These are phyloP conservation scores for Fratercula arctica DNA, from an alignment of 2,797 vertebrate genomes.

Conservation along the genomic window DNA sequence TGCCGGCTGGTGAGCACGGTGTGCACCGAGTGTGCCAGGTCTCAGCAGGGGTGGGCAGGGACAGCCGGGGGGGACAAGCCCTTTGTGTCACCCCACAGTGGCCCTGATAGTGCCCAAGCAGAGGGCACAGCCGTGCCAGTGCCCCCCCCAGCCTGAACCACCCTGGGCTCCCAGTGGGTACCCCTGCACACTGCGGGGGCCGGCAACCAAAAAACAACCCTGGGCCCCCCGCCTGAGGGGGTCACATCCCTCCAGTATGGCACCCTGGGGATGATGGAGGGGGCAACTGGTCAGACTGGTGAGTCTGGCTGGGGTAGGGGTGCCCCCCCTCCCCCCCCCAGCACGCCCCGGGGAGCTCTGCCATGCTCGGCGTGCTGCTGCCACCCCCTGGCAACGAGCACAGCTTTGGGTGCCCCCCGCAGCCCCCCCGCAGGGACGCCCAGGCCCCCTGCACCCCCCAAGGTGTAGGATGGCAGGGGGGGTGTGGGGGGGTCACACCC, in stretches of 20 bases:
- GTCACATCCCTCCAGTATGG: background rate
- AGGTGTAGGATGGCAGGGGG: background rate
- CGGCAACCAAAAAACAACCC: background rate
- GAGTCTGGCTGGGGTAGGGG: background rate
- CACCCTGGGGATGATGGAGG: background rate
- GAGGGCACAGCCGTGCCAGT: background rate
- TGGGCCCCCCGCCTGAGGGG: rapidly evolving
- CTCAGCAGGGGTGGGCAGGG: background rate
- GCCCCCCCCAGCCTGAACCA: background rate
- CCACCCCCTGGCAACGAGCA: slow-evolving; percentile 6
- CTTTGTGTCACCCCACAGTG: background rate
- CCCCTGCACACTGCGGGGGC: rapidly evolving
- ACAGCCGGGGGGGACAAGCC: background rate
- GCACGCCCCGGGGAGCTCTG: background rate
- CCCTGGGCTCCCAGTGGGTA: background rate
- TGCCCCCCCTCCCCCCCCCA: background rate
- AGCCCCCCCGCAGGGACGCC: background rate
- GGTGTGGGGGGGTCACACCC: background rate
- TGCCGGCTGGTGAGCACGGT: background rate
- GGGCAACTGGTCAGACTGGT: background rate
- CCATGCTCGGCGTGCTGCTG: slow-evolving; percentile 8
- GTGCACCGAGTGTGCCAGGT: background rate
- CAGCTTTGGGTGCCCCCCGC: background rate
- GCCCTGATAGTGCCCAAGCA: background rate
- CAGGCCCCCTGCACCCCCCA: too few relatives aligned